These are phyloP conservation scores for Borostomias antarcticus DNA, from an alignment of 2,797 vertebrate genomes.

Conservation along the genomic window DNA sequence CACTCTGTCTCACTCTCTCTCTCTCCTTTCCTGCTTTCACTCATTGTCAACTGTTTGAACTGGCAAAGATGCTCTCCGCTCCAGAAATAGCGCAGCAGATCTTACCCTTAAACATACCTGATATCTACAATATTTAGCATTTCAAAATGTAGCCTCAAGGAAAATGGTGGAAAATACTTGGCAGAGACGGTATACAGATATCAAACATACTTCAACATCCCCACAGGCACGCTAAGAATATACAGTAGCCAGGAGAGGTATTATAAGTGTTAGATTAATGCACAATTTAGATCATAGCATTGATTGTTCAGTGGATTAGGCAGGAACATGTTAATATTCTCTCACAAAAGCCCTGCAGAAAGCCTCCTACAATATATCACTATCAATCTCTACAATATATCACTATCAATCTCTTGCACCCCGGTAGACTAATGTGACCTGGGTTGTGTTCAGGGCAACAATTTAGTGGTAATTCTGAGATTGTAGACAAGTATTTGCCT, in stretches of 20 bases:
- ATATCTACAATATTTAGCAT: slow-evolving; percentile 31
- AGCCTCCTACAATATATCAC: too few species aligned
- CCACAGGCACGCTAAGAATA: too few species aligned
- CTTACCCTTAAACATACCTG: neutral
- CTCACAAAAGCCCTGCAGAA: neutral
- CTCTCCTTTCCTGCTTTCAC: neutral
- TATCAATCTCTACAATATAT: too few species aligned
- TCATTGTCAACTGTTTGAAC: neutral
- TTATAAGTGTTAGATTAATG: slow-evolving; percentile 18
- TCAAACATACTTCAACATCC: slow-evolving; percentile 28
- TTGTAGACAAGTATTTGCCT: neutral
- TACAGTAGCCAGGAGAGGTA: slow-evolving; percentile 38
- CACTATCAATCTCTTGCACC: neutral
- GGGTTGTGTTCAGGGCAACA: neutral
- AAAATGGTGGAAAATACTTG: slow-evolving; percentile 27
- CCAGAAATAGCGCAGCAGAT: neutral
- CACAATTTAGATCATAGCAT: slow-evolving; percentile 14
- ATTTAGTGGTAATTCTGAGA: neutral
- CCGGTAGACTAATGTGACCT: neutral
- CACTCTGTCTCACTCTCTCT: neutral
- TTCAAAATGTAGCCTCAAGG: slow-evolving; percentile 41
- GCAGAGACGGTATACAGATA: slow-evolving; percentile 14
- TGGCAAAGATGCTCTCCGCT: neutral
- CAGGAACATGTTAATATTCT: slow-evolving; percentile 32
- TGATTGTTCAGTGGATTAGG: slow-evolving; percentile 29